Conservation (phyloP, 2,888 invertebrate genomes). For the Lasioglossum calceatum region DNA sequence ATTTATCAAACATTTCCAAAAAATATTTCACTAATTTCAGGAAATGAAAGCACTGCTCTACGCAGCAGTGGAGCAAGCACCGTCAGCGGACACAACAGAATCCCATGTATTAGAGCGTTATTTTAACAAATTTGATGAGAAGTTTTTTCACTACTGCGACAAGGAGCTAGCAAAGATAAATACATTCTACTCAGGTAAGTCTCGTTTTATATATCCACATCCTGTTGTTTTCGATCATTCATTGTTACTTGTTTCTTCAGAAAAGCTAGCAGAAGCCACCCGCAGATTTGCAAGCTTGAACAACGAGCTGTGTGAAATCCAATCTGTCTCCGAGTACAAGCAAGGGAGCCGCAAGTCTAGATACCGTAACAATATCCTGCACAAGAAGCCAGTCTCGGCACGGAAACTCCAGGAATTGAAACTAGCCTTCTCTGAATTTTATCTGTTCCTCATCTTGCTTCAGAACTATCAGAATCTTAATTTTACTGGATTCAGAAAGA, state of each 20-base stretch:
- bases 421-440: slow-evolving; percentile 95
- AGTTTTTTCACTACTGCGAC: slow-evolving; percentile 94
- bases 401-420: slow-evolving; percentile 93
- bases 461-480: slow-evolving; percentile 96
- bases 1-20: slow-evolving; percentile 15
- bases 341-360: slow-evolving; percentile 60
- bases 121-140: slow-evolving; percentile 93
- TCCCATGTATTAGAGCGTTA: slow-evolving; percentile 89
- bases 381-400: slow-evolving; percentile 85
- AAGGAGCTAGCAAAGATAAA: slow-evolving; percentile 95
- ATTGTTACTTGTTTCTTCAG: slow-evolving; percentile 80
- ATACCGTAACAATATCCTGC: slow-evolving; percentile 74
- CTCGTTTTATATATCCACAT: not conserved
- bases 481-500: slow-evolving; percentile 95
- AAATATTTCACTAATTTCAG: slow-evolving; percentile 84
- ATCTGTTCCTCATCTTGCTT: slow-evolving; percentile 92
- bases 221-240: not conserved
- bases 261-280: slow-evolving; percentile 95
- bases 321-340: slow-evolving; percentile 83
- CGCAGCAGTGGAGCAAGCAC: slow-evolving; percentile 91
- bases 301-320: slow-evolving; percentile 88
- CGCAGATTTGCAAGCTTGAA: slow-evolving; percentile 91
- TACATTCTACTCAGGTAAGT: slow-evolving; percentile 91
- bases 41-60: slow-evolving; percentile 94
- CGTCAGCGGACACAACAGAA: slow-evolving; percentile 90